Base-by-base conservation (phyloP, 2,888 invertebrate genomes). In the Folsomia manolachei region DNA sequence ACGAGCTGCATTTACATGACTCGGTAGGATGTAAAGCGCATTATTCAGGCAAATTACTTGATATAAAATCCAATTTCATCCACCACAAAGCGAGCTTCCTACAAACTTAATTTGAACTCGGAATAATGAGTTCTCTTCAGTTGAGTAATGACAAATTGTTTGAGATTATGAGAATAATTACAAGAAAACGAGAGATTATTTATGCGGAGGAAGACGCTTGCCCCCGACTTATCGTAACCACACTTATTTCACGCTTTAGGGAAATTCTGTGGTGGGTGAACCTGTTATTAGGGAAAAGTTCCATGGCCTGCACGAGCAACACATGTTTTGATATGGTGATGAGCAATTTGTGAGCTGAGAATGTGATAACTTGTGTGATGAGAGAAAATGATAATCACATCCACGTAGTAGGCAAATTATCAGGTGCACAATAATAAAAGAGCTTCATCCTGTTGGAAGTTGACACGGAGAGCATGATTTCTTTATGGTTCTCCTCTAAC, bases 41-140 rank as follows among this genome's bases (percentile, higher is more conserved):
- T 39, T 39, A 4, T 14, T 39, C 7, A 39, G 39, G 39, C n/a
- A 39, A 39, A 39, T 39, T 39, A 39, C 27, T 64, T 9, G 60
- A 60, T n/a, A 21, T 60, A 60, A 64, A 64, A 64, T 64, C 64
- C 64, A 64, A 64, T 64, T 64, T 64, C 39, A 39, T 39, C 39
- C 39, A 39, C 39, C 39, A 14, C 39, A 39, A 14, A 39, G 14
- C 39, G n/a, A 39, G 39, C 39, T 39, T 14, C 39, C 39, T 9
- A 39, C n/a, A n/a, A n/a, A n/a, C n/a, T n/a, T n/a, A n/a, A 9
- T 39, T 39, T 39, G 14, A 39, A 9, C 39, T 39, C 39, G 39
- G 39, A 39, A 39, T 39, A 39, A 39, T 39, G 39, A 39, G 39
- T 9, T n/a, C n/a, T n/a, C n/a, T n/a, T n/a, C 4, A 14, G 39